Percentiles rank a stretch among this genome's conserved stretches.
These are phyloP conservation scores for Manacus vitellinus DNA, from an alignment of 2,113 vertebrate species.

Conservation along the genomic window DNA sequence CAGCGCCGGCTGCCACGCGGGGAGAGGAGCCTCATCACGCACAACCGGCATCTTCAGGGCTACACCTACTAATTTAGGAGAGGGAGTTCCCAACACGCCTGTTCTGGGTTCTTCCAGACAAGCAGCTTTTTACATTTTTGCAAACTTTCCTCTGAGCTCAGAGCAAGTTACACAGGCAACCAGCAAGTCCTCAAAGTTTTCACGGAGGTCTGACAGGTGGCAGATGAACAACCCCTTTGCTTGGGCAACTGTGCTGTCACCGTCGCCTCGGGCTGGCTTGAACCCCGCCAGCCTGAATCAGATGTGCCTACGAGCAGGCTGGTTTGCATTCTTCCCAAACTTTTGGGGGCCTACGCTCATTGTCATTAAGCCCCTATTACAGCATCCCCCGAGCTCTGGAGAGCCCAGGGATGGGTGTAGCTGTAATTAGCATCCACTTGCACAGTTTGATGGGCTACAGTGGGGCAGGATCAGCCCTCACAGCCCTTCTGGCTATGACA, in stretches of 20 bases:
- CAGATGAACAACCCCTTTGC: background rate
- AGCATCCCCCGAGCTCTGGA: background rate
- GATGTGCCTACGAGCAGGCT: background rate
- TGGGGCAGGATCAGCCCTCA: background rate
- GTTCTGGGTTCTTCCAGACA: background rate
- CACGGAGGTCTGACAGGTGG: background rate
- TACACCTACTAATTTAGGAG: constrained; percentile 39
- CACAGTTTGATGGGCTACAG: background rate
- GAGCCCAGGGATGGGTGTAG: background rate
- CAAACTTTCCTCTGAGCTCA: background rate
- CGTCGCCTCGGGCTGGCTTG: background rate
- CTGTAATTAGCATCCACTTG: background rate
- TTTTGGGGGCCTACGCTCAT: background rate
- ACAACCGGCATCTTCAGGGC: background rate
- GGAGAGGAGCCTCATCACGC: background rate
- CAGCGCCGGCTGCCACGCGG: accelerated
- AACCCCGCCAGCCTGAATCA: background rate
- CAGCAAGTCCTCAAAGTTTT: background rate
- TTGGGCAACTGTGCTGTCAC: background rate
- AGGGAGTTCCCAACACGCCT: constrained; percentile 40
- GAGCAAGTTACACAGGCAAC: background rate
- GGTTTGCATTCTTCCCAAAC: background rate
- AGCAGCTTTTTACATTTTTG: background rate
- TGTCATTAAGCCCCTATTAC: background rate
- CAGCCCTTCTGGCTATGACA: background rate